Evolutionary conservation across 2,113 vertebrate genomes (phyloP).

Genomic region (Pygoscelis antarcticus): DNA sequence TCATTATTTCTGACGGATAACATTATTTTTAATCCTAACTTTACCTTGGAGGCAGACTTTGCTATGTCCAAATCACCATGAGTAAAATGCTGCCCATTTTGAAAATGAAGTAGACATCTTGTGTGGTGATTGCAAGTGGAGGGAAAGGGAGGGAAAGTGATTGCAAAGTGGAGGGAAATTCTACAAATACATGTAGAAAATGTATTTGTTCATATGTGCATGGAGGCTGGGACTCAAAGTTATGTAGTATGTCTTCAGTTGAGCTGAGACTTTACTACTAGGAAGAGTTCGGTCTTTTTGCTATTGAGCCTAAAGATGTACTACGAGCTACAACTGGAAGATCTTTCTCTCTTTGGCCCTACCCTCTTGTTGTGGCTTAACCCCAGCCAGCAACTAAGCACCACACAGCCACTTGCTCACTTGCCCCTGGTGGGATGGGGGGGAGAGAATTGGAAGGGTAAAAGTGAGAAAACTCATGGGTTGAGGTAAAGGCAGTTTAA

Average conservation of each 20-base stretch:
- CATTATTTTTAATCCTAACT: not conserved
- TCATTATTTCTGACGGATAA: not conserved
- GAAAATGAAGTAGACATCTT: not conserved
- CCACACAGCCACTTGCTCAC: not conserved
- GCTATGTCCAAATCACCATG: not conserved
- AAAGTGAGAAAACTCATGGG: not conserved
- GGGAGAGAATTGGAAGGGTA: not conserved
- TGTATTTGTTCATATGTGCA: fast-evolving
- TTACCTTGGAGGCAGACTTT: not conserved
- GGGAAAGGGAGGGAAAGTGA: too few species aligned
- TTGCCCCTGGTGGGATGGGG: too few species aligned
- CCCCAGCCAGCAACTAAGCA: not conserved
- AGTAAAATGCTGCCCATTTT: not conserved
- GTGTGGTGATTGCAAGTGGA: not conserved
- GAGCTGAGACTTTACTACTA: too few species aligned
- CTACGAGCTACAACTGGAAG: not conserved
- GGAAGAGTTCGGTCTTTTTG: not conserved
- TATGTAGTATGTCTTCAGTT: not conserved
- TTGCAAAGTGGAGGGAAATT: too few species aligned
- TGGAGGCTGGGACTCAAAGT: not conserved
- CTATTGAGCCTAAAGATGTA: not conserved
- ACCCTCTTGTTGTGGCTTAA: not conserved
- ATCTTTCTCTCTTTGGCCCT: not conserved
- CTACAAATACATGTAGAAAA: too few species aligned
- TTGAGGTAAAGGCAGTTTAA: too few species aligned